Evolutionary conservation across 2,888 invertebrate species (phyloP), one percentile per base, ranked within the genome.

Genomic region (Caenorhabditis imperialis): DNA sequence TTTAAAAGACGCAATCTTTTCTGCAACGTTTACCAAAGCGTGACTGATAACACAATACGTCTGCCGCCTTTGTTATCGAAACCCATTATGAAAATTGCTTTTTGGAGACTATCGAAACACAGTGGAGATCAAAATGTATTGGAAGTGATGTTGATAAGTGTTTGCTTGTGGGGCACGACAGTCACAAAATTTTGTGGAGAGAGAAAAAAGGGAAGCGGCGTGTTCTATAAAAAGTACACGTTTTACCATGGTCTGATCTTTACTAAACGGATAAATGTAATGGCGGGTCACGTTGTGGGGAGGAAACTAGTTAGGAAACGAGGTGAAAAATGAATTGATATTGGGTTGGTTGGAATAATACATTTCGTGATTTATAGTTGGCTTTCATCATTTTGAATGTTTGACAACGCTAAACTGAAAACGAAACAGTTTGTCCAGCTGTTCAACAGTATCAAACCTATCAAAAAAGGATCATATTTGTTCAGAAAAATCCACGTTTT

Each of bases 231-330:
- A n/a, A n/a, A n/a, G n/a, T n/a, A n/a, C n/a, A n/a, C n/a, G n/a
- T n/a, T n/a, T n/a, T n/a, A n/a, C n/a, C n/a, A n/a, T n/a, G n/a
- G n/a, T n/a, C n/a, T n/a, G n/a, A n/a, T n/a, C n/a, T n/a, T n/a
- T n/a, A n/a, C n/a, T n/a, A n/a, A n/a, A n/a, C n/a, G n/a, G n/a
- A n/a, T n/a, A n/a, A n/a, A n/a, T n/a, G n/a, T n/a, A n/a, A n/a
- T n/a, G n/a, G n/a, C n/a, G n/a, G n/a, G 23, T 33, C 22, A 16
- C 37, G 42, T 38, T 7, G 40, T 40, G 22, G 16, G 18, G 33
- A 50, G 8, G n/a, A 61, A 62, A 62, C 62, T 35, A 45, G 62
- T 62, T 16, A 25, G 53, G 45, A 33, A 51, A 61, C n/a, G 25
- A 40, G 23, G 18, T 12, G n/a, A 27, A 4, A 22, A 30, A 27